Evolutionary conservation across 2,888 invertebrate species (phyloP).

Genomic region (Acleris emargana): DNA sequence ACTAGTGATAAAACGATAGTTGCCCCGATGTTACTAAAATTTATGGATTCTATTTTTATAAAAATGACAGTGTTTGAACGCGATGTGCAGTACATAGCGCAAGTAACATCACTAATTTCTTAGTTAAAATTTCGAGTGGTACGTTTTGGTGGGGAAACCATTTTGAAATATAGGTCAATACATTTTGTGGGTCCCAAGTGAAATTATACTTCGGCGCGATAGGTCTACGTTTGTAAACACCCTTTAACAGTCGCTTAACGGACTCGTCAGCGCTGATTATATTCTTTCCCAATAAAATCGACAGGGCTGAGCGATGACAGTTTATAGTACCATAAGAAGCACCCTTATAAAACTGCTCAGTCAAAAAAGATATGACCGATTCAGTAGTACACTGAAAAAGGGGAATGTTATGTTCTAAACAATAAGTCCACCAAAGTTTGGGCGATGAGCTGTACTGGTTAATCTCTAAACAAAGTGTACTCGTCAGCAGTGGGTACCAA

Average conservation of each 20-base stretch:
- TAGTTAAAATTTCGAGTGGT: conserved; percentile 38
- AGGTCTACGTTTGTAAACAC: conserved; percentile 12
- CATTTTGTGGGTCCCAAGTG: too few species aligned
- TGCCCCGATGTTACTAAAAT: conserved; percentile 31
- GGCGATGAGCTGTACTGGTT: background rate
- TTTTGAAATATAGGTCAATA: conserved; percentile 11
- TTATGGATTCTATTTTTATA: conserved; percentile 39
- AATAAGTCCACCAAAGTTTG: background rate
- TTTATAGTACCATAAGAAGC: background rate
- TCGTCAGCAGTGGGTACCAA: conserved; percentile 41
- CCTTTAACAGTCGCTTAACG: too few species aligned
- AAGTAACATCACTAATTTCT: too few species aligned
- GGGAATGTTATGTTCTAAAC: too few species aligned
- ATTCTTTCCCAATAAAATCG: too few species aligned
- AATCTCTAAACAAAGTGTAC: conserved; percentile 37
- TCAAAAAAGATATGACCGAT: background rate
- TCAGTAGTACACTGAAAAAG: background rate
- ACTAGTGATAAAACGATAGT: conserved; percentile 36
- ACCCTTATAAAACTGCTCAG: background rate
- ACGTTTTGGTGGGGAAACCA: conserved; percentile 29
- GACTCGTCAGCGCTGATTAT: too few species aligned
- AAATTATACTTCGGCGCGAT: conserved; percentile 17
- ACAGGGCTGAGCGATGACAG: background rate
- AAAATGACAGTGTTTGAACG: too few species aligned
- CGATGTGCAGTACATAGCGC: too few species aligned